A percentile compares a stretch with the other conserved stretches of the same genome.
Evolutionary conservation across 2,797 vertebrate genomes (phyloP).

Genomic region (Tauraco hartlaubi): DNA sequence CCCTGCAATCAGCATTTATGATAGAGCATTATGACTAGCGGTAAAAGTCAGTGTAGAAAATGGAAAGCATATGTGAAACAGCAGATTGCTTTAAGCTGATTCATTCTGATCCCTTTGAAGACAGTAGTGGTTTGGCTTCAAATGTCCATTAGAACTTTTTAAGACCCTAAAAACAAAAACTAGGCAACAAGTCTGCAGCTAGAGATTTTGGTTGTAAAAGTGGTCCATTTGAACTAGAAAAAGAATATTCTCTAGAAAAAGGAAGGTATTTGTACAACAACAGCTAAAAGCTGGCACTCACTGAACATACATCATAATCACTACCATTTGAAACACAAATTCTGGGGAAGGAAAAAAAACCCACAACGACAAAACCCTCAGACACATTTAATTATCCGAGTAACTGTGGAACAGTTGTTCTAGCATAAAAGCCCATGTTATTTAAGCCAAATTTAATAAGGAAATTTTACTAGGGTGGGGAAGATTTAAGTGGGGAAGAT

Average conservation of each 20-base stretch:
- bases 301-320: neutral
- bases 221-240: neutral
- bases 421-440: neutral
- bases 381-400: neutral
- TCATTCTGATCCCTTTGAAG: neutral
- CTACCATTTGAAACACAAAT: neutral
- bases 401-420: neutral
- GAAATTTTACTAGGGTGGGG: neutral
- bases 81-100: neutral
- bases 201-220: neutral
- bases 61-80: neutral
- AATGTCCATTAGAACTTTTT: neutral
- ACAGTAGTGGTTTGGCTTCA: neutral
- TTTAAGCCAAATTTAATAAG: neutral
- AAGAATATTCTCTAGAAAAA: neutral
- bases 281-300: neutral
- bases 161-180: neutral
- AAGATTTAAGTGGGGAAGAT: neutral
- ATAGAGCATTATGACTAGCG: neutral
- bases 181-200: neutral
- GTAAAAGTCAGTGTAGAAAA: neutral
- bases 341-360: no score
- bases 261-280: neutral
- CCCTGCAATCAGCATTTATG: neutral
- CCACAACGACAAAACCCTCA: accelerated